A percentile compares a stretch with the other conserved stretches of the same genome.
phyloP scores from a whole-genome alignment of 2,113 vertebrate species.

The Patagioenas fasciata region DNA sequence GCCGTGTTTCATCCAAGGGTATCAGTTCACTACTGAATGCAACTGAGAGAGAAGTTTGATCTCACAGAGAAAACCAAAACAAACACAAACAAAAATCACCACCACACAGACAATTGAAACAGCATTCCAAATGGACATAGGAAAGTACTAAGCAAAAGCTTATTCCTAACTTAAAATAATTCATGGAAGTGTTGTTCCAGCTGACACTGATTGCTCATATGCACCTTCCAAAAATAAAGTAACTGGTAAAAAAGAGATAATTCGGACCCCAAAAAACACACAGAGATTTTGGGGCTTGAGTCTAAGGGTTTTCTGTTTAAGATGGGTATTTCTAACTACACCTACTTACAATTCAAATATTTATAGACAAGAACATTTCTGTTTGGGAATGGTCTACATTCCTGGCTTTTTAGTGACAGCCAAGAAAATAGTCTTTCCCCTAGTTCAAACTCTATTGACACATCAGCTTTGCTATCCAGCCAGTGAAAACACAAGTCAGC shows the following conservation, averaged over 20 bases:
- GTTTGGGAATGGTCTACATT: background rate
- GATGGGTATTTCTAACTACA: background rate
- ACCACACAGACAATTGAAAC: background rate
- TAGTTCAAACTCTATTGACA: background rate
- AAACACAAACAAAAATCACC: too few species aligned
- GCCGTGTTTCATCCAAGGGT: background rate
- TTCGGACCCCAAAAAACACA: background rate
- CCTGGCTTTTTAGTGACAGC: background rate
- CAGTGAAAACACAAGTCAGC: background rate
- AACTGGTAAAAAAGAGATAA: background rate
- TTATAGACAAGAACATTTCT: background rate
- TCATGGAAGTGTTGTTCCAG: background rate
- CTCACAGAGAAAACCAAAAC: background rate
- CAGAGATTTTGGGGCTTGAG: background rate
- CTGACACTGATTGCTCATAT: background rate
- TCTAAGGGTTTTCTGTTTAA: background rate
- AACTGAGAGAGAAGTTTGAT: constrained; percentile 23
- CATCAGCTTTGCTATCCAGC: background rate
- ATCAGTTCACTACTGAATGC: constrained; percentile 34
- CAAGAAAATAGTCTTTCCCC: background rate
- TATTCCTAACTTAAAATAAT: background rate
- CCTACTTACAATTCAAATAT: background rate
- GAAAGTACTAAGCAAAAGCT: background rate
- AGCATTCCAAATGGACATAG: background rate
- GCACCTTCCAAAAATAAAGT: background rate